Evolutionary conservation across 35 echinoderm and acorn worm species (phyloP).

Genomic region (Anneissia japonica): DNA sequence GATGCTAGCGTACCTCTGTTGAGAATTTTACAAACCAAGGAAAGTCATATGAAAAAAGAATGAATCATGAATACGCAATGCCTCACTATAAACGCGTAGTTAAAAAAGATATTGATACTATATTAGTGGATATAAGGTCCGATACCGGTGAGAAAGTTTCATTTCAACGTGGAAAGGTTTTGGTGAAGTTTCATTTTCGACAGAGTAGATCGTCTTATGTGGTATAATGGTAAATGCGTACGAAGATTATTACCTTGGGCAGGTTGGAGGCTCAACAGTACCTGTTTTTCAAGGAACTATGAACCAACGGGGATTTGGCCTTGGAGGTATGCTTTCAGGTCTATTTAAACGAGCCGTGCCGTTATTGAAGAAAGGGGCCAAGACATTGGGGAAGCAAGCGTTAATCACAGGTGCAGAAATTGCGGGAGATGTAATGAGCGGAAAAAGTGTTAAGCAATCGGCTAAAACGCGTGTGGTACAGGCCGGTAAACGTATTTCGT

Average conservation of each 20-base stretch:
- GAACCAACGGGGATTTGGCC: constrained; percentile 30
- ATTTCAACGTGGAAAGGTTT: constrained; percentile 47
- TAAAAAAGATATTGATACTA: constrained; percentile 52
- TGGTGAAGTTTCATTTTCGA: constrained; percentile 46
- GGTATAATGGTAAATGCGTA: constrained; percentile 23
- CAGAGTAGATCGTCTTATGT: constrained; percentile 35
- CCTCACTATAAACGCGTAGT: constrained; percentile 52
- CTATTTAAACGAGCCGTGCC: constrained; percentile 53
- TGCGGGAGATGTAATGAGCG: constrained; percentile 30
- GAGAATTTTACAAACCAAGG: constrained; percentile 16
- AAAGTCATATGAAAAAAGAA: constrained; percentile 18
- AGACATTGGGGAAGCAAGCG: constrained; percentile 45
- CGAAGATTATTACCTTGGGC: constrained; percentile 18
- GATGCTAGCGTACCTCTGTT: constrained; percentile 40
- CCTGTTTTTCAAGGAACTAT: constrained; percentile 18
- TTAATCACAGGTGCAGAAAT: constrained; percentile 47
- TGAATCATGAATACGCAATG: not conserved
- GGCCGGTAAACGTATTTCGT: not conserved
- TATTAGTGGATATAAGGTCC: constrained; percentile 51
- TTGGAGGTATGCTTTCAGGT: constrained; percentile 39
- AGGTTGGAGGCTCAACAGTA: not conserved
- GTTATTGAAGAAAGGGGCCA: constrained; percentile 47
- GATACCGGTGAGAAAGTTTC: constrained; percentile 37
- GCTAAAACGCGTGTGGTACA: not conserved
- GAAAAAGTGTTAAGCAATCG: not conserved